phyloP scores from a whole-genome alignment of 2,797 vertebrate species.

The Leptatherina wallacei region DNA sequence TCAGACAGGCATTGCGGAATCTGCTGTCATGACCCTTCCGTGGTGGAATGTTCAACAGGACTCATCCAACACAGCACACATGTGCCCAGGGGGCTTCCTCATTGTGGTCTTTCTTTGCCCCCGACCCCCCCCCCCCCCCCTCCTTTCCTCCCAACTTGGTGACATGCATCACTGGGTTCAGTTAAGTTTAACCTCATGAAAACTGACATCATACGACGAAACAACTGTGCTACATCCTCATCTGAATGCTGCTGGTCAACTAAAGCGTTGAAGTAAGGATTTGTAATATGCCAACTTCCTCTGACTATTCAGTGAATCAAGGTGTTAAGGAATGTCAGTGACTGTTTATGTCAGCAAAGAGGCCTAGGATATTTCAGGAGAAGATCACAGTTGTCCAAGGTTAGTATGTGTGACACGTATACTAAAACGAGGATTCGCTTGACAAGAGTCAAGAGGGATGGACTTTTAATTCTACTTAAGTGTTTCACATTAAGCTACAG shows the following conservation, averaged over 20 bases:
- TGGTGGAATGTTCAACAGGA: constrained; percentile 62
- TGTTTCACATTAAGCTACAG: constrained; percentile 9
- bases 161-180: constrained; percentile 28
- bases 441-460: constrained; percentile 29
- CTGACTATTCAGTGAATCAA: constrained; percentile 17
- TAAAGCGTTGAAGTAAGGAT: background rate
- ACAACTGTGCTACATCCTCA: background rate
- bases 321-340: constrained; percentile 52
- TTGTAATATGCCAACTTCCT: constrained; percentile 16
- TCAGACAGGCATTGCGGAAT: constrained; percentile 66
- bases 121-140: constrained; percentile 12
- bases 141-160: constrained; percentile 40
- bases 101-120: constrained; percentile 57
- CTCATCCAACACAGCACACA: constrained; percentile 51
- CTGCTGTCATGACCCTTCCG: constrained; percentile 67
- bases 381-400: constrained; percentile 49
- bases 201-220: constrained; percentile 27
- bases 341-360: constrained; percentile 55
- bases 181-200: constrained; percentile 15
- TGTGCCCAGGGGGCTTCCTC: constrained; percentile 66
- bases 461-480: constrained; percentile 21
- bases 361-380: constrained; percentile 68
- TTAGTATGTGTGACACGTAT: constrained; percentile 50
- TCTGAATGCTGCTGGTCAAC: background rate
- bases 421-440: constrained; percentile 45